A percentile compares a stretch with the other conserved stretches of the same genome.
Evolutionary conservation across 2,888 invertebrate species (phyloP).

Genomic region (Ferdinandea cuprea): DNA sequence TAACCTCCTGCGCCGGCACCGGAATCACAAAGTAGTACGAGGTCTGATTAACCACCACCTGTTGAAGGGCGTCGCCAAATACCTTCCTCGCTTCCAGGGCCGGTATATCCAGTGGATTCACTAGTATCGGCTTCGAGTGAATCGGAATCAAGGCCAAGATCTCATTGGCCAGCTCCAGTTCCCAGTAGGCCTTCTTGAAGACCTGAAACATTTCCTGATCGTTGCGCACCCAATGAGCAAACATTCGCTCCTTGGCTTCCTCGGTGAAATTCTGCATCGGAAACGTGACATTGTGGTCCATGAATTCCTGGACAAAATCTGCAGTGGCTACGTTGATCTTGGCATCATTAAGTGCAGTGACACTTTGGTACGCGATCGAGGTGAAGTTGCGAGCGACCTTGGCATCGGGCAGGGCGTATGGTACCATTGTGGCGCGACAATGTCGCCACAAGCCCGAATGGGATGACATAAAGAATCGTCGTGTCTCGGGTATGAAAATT

Average conservation of each 20-base stretch:
- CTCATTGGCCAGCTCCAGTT: conserved; percentile 78
- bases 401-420: conserved; percentile 84
- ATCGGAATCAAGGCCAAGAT: conserved; percentile 75
- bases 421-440: conserved; percentile 81
- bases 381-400: conserved; percentile 85
- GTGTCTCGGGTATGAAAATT: conserved; percentile 85
- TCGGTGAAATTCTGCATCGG: conserved; percentile 78
- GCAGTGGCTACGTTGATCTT: conserved; percentile 78
- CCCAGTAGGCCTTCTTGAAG: conserved; percentile 79
- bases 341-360: conserved; percentile 77
- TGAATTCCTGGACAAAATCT: conserved; percentile 78
- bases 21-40: conserved; percentile 81
- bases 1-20: conserved; percentile 79
- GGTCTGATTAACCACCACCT: conserved; percentile 79
- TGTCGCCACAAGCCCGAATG: conserved; percentile 88
- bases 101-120: conserved; percentile 79
- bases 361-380: conserved; percentile 81
- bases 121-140: conserved; percentile 76
- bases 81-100: conserved; percentile 75
- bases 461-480: conserved; percentile 86
- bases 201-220: conserved; percentile 79
- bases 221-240: conserved; percentile 81
- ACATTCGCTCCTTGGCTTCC: conserved; percentile 79
- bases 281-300: conserved; percentile 75
- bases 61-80: conserved; percentile 79